These are phyloP conservation scores for Podocnemis expansa DNA, from an alignment of 2,113 vertebrate genomes.

Conservation along the genomic window DNA sequence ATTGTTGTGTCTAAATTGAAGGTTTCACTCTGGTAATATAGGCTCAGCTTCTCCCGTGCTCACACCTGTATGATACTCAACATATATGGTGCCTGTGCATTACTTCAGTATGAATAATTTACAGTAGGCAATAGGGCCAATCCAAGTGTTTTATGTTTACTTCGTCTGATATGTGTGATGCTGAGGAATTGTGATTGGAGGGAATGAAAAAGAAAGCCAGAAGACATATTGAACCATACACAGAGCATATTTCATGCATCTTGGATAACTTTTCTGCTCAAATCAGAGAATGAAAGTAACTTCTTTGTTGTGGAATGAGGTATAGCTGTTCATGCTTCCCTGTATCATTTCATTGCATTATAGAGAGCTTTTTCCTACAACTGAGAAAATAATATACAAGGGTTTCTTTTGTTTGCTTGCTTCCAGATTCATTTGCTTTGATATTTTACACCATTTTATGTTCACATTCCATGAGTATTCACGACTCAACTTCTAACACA, in stretches of 20 bases:
- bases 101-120: accelerated
- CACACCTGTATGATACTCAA: accelerated
- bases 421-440: constrained; percentile 25
- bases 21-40: background rate
- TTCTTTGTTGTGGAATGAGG: background rate
- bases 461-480: background rate
- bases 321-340: background rate
- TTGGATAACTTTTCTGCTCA: background rate
- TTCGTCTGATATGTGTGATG: background rate
- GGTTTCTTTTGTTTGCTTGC: background rate
- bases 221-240: background rate
- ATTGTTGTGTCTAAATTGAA: background rate
- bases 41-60: accelerated
- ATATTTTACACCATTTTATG: background rate
- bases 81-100: accelerated
- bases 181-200: background rate
- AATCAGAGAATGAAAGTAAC: background rate
- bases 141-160: accelerated
- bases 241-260: background rate
- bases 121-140: accelerated
- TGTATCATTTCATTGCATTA: background rate
- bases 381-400: background rate
- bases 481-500: accelerated
- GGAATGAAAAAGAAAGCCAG: background rate
- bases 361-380: background rate